These are phyloP conservation scores for Papilio elwesi DNA, from an alignment of 2,888 invertebrate genomes.

Conservation along the genomic window DNA sequence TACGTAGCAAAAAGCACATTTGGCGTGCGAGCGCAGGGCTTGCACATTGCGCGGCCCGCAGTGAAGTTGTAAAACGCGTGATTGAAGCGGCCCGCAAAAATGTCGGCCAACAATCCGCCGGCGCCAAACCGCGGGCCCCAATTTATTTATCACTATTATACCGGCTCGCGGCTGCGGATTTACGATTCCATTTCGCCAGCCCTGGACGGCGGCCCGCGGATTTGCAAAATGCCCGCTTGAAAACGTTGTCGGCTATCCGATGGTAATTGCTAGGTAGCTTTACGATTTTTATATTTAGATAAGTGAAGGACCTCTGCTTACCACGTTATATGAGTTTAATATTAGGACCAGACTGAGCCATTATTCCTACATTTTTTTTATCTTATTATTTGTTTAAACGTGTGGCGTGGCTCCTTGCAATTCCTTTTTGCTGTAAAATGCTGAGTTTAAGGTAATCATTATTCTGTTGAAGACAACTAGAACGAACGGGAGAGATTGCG, in stretches of 20 bases:
- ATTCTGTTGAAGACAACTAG: too few species aligned
- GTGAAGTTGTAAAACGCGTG: conserved; percentile 41
- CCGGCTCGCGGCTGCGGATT: conserved; percentile 59
- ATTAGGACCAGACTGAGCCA: too few species aligned
- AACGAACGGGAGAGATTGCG: too few species aligned
- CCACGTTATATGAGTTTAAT: too few species aligned
- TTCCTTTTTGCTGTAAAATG: background rate
- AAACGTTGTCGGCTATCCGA: background rate
- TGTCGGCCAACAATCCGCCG: conserved; percentile 43
- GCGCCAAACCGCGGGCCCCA: conserved; percentile 49
- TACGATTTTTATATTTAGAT: background rate
- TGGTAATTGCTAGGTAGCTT: conserved; percentile 15
- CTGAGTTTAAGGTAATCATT: too few species aligned
- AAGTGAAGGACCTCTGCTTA: too few species aligned
- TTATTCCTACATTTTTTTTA: too few species aligned
- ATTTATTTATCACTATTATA: conserved; percentile 73
- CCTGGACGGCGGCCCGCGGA: conserved; percentile 34
- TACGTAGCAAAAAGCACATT: conserved; percentile 20
- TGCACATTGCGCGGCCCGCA: conserved; percentile 55
- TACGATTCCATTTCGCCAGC: conserved; percentile 69
- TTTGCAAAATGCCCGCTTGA: conserved; percentile 29
- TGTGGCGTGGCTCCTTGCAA: too few species aligned
- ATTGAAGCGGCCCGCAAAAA: conserved; percentile 46
- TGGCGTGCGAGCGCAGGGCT: conserved; percentile 69
- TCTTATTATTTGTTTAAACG: too few species aligned